These are phyloP conservation scores for Echinops telfairi DNA, from an alignment of 2,113 vertebrate species.

Conservation along the genomic window DNA sequence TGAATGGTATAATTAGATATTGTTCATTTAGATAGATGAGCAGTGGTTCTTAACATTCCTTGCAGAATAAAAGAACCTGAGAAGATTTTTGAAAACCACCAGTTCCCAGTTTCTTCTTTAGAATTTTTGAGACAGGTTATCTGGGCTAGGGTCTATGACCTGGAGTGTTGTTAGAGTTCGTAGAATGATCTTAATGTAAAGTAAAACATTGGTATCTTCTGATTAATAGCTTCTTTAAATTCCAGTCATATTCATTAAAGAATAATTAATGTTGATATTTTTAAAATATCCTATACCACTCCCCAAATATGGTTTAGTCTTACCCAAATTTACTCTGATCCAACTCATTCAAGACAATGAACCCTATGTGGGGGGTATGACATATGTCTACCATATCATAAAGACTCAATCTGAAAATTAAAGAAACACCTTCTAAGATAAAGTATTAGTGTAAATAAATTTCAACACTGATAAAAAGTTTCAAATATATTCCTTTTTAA, in stretches of 20 bases:
- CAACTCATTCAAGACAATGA: neutral
- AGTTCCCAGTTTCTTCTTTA: accelerated
- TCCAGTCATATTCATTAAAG: neutral
- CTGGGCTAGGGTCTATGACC: neutral
- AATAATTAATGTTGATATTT: neutral
- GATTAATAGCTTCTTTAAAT: neutral
- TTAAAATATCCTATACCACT: slow-evolving; percentile 25
- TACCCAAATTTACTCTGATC: neutral
- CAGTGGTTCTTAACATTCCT: neutral
- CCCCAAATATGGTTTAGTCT: neutral
- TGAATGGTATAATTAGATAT: slow-evolving; percentile 60
- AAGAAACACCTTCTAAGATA: neutral
- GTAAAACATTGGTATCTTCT: neutral
- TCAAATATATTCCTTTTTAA: neutral
- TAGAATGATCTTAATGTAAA: neutral
- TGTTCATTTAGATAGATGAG: slow-evolving; percentile 54
- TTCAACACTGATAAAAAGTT: neutral
- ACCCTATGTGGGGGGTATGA: neutral
- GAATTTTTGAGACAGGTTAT: neutral
- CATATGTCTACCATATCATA: neutral
- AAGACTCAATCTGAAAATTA: neutral
- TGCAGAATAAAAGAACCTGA: slow-evolving; percentile 1
- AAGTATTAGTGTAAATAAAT: neutral
- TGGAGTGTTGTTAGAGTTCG: neutral
- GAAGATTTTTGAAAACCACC: neutral